Base-by-base conservation (phyloP, 1,140 invertebrate genomes). In the Hycleus phaleratus region DNA sequence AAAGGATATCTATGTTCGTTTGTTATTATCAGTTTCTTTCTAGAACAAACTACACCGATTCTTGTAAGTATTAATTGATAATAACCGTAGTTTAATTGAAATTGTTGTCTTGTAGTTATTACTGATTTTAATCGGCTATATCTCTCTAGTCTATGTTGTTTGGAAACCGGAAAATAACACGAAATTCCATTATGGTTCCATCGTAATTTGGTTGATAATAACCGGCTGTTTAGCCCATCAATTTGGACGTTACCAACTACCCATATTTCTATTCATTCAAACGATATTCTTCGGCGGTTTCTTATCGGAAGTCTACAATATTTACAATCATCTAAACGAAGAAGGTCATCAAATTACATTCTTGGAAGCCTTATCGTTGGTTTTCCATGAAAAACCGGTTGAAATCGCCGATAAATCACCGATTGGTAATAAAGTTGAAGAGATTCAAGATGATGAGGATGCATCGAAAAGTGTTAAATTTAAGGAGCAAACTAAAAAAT, bases 161-260 rank as follows among this genome's bases (percentile, higher is more conserved):
- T 87, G 84, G 84, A 81, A 73, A 49, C 81, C 79, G 32, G 72
- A 79, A 54, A 79, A 81, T 62, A 79, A 79, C 26, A 63, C 62
- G 12, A 64, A 77, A 38, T 86, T 85, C 63, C 76, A 77, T 49
- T 78, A 78, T 38, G 73, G 76, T 4, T 82, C 84, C 0, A 78
- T 79, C 44, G 68, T 78, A 0, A 68, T 85, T 2, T 87, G 85
- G 85, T 71, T 85, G 3, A 71, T 84, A 2, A 71, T 82, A 18
- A 82, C 80, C 46, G 76, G 82, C 48, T 84, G 79, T 64, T 24
- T 85, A 6, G 79, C 83, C 3, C 82, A 81, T 62, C 65, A 79
- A 26, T 76, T 81, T 25, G 81, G 81, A 6, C 71, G 76, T 25
- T 81, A 82, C 49, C 78, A 82, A 74, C 75, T 83, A 2, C 71